Percentiles rank a stretch among this genome's conserved stretches.
Conservation (phyloP, 2,888 invertebrate species). For the Agrochola circellaris region DNA sequence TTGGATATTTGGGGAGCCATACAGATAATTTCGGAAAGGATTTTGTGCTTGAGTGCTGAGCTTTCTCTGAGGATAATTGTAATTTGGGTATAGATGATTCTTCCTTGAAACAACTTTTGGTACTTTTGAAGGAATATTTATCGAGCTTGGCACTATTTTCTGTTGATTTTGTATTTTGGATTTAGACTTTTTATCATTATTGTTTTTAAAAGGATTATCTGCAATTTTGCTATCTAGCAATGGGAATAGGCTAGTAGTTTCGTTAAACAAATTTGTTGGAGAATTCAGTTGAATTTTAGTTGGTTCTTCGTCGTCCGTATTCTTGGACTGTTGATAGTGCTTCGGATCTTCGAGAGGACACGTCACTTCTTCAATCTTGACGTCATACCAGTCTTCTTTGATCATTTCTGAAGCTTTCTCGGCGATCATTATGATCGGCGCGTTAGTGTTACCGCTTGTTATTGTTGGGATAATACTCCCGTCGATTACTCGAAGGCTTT, state of each 20-base stretch:
- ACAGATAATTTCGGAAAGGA: constrained; percentile 33
- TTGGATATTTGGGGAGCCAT: constrained; percentile 18
- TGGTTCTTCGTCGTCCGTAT: constrained; percentile 64
- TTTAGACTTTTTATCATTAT: neutral
- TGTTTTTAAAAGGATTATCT: neutral
- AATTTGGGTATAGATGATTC: constrained; percentile 34
- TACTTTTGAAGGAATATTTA: constrained; percentile 24
- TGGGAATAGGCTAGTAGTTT: constrained; percentile 79
- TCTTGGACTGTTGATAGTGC: constrained; percentile 56
- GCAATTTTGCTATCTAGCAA: constrained; percentile 65
- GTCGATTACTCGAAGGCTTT: constrained; percentile 94
- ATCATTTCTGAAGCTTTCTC: constrained; percentile 96
- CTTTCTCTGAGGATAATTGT: constrained; percentile 39
- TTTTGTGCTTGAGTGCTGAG: constrained; percentile 36
- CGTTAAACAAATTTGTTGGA: constrained; percentile 78
- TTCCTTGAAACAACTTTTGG: constrained; percentile 33
- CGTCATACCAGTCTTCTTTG: constrained; percentile 92
- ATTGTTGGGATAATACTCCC: constrained; percentile 96
- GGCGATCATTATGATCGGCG: constrained; percentile 95
- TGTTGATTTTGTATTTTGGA: constrained; percentile 11
- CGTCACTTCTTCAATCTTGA: constrained; percentile 54
- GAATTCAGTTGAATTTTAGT: constrained; percentile 58
- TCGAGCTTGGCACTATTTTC: neutral
- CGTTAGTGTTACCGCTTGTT: constrained; percentile 95
- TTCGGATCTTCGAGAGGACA: constrained; percentile 65